phyloP scores from a whole-genome alignment of 2,888 invertebrate genomes.

The Drosophila gaucha region DNA sequence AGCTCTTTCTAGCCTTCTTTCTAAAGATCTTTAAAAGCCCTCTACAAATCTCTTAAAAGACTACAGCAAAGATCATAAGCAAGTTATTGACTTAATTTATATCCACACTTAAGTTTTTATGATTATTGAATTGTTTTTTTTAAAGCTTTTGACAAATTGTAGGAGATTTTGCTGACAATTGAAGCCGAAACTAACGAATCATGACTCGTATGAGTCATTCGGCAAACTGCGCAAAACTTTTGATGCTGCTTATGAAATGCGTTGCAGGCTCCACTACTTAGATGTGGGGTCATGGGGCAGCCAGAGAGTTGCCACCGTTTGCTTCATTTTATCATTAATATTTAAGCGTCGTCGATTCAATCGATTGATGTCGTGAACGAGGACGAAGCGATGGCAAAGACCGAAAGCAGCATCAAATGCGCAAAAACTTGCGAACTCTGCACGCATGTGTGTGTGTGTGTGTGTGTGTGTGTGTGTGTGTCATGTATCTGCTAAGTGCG shows the following conservation, averaged over 20 bases:
- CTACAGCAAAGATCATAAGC: no score
- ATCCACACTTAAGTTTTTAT: no score
- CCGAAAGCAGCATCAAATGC: conserved; percentile 48
- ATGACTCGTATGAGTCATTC: conserved; percentile 42
- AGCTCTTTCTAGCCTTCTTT: neutral
- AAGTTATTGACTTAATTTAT: no score
- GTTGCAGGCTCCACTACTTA: conserved; percentile 22
- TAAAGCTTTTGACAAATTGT: neutral
- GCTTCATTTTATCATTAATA: conserved; percentile 69
- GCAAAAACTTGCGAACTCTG: conserved; percentile 50
- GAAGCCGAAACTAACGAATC: neutral
- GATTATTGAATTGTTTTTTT: no score
- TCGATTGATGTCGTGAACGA: conserved; percentile 55
- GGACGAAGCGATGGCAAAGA: conserved; percentile 6
- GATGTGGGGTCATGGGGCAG: neutral
- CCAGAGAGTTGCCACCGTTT: conserved; percentile 28
- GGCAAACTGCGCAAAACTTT: conserved; percentile 56
- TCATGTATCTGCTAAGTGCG: conserved; percentile 43
- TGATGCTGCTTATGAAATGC: conserved; percentile 56
- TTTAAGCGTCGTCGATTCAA: conserved; percentile 76
- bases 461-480: conserved; percentile 7
- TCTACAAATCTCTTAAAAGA: neutral
- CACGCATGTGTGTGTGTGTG: conserved; percentile 12
- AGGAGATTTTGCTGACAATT: conserved; percentile 1
- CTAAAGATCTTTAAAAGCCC: no score